Percentiles rank a stretch among this genome's conserved stretches.
Conservation (phyloP, 2,113 vertebrate species). For the Amia ocellicauda region DNA sequence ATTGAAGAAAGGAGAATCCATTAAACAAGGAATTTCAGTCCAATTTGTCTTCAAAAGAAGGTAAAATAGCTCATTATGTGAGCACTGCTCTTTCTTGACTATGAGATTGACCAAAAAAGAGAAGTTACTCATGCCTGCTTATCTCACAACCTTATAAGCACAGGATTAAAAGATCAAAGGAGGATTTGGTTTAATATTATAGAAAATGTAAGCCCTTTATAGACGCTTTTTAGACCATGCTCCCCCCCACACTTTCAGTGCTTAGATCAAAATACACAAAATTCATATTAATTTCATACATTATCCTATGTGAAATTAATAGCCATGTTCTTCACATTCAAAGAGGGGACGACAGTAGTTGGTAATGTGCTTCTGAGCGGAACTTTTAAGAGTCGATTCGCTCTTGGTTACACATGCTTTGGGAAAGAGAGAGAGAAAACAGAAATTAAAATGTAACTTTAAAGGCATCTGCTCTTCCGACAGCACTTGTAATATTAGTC, state of each 20-base stretch:
- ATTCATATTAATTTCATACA: slow-evolving; percentile 59
- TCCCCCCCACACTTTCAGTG: slow-evolving; percentile 58
- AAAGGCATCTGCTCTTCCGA: too few species aligned
- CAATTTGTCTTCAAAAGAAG: slow-evolving; percentile 74
- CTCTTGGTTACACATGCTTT: slow-evolving; percentile 48
- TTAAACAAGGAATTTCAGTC: slow-evolving; percentile 71
- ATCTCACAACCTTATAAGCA: slow-evolving; percentile 94
- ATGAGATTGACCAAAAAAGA: slow-evolving; percentile 81
- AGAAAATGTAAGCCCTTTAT: slow-evolving; percentile 81
- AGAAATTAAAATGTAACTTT: slow-evolving; percentile 45
- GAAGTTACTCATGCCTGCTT: slow-evolving; percentile 88
- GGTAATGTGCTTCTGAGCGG: slow-evolving; percentile 55
- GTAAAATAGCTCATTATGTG: slow-evolving; percentile 78
- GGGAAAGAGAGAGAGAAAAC: slow-evolving; percentile 47
- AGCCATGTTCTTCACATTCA: slow-evolving; percentile 51
- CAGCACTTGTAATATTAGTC: too few species aligned
- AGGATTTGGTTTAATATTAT: slow-evolving; percentile 84
- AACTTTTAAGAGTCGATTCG: slow-evolving; percentile 49
- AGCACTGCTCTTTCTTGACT: slow-evolving; percentile 74
- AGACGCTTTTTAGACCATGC: slow-evolving; percentile 60
- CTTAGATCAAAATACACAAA: slow-evolving; percentile 58
- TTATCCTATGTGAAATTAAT: slow-evolving; percentile 52
- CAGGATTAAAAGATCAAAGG: slow-evolving; percentile 98
- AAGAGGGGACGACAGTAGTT: slow-evolving; percentile 31
- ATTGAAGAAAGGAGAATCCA: slow-evolving; percentile 57